Evolutionary conservation across 1,140 invertebrate species (phyloP), one percentile per base, ranked within the genome.

Genomic region (Plodia interpunctella): DNA sequence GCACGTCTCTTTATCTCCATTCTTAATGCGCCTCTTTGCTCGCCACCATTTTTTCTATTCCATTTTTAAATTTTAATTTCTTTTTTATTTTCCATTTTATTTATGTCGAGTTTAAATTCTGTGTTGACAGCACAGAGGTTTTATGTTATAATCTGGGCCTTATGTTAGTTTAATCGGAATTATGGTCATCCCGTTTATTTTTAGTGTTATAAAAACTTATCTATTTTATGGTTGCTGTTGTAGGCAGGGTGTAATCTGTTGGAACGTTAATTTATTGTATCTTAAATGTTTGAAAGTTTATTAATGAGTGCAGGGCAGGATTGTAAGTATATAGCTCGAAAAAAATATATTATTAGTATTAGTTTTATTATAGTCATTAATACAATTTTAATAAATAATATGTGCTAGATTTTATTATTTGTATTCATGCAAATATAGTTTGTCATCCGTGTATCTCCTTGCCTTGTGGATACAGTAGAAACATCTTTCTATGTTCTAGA

Each of bases 21-120:
- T 86, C 83, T 88, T 88, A 88, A 88, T 88, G 86, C 80, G 78
- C 81, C 83, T 87, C 86, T 88, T 86, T 81, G 78, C 78, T 78
- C 74, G 75, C 70, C 72, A 69, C 80, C 79, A 75, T 80, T 83
- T 87, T 83, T 79, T 44, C 38, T 44, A 44, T 44, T 44, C 38
- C 38, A 44, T 44, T 44, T 44, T 44, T 44, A 44, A 44, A 15
- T 32, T 32, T 32, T 32, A 32, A 32, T 71, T 67, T 55, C 56
- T 21, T 74, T 85, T 79, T 74, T 70, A 73, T 78, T 76, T 80
- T 73, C 72, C 73, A 72, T 72, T 68, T 73, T 65, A 59, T 66
- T 66, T 71, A 72, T 78, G 75, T 83, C 78, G 78, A 73, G 75
- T 70, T 82, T 80, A 80, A 82, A 77, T 80, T 85, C 72, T 83